Conservation (phyloP, 1,140 invertebrate genomes). For the Drosophila pallidifrons region DNA sequence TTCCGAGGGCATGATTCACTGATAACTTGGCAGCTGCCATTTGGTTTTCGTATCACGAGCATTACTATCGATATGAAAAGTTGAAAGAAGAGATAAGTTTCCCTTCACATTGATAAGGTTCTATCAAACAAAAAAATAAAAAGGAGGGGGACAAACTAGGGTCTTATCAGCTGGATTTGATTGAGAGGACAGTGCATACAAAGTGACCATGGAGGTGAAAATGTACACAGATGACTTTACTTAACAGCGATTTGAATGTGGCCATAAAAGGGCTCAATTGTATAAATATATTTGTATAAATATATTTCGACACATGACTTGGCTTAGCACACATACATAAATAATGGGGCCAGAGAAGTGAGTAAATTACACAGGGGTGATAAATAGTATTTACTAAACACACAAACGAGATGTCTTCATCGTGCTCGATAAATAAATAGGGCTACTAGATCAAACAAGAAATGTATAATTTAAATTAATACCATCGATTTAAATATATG, state of each 20-base stretch:
- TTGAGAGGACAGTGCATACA: background rate
- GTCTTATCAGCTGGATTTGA: slow-evolving; percentile 1
- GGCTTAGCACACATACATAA: background rate
- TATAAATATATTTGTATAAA: background rate
- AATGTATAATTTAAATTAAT: no score
- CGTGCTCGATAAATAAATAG: no score
- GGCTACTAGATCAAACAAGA: no score
- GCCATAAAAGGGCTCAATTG: background rate
- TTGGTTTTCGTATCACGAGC: slow-evolving; percentile 32
- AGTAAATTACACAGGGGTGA: no score
- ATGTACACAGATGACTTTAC: slow-evolving; percentile 1
- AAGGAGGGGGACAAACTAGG: background rate
- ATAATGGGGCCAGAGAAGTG: background rate
- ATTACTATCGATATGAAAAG: slow-evolving; percentile 7
- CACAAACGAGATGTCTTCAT: no score
- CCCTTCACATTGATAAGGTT: slow-evolving; percentile 14
- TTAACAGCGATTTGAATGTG: background rate
- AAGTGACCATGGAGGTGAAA: slow-evolving; percentile 11
- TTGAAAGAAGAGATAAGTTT: slow-evolving; percentile 19
- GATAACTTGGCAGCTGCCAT: slow-evolving; percentile 43
- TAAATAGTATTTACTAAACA: no score
- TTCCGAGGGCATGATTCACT: slow-evolving; percentile 47
- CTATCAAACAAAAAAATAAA: background rate
- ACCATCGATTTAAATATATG: no score
- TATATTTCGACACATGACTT: background rate